These are phyloP conservation scores for Trachelipus rathkii DNA, from an alignment of 1,140 invertebrate species.

Conservation along the genomic window DNA sequence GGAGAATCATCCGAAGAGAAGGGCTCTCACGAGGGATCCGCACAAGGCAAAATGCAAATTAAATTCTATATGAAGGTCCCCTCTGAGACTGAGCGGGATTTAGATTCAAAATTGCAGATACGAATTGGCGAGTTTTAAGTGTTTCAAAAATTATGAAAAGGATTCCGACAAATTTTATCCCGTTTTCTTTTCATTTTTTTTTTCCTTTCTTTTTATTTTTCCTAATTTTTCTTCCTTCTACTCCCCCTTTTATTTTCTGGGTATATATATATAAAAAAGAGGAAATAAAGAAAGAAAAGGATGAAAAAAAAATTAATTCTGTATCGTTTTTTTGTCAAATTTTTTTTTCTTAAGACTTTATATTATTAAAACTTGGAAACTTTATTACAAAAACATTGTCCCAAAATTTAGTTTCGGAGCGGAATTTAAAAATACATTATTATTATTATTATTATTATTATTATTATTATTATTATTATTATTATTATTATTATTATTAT, in stretches of 20 bases:
- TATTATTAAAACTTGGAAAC: background rate
- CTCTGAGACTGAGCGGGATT: background rate
- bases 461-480: too few species aligned
- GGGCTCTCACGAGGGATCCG: background rate
- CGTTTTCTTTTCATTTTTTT: background rate
- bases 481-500: too few species aligned
- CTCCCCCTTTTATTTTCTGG: background rate
- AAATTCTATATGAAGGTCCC: conserved; percentile 7
- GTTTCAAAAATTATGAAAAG: conserved; percentile 1
- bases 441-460: too few species aligned
- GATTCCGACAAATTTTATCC: too few species aligned
- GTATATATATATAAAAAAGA: background rate
- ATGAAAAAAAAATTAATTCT: too few species aligned
- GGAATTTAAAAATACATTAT: too few species aligned
- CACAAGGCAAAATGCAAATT: conserved; percentile 12
- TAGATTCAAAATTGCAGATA: conserved; percentile 11
- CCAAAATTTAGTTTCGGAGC: too few species aligned
- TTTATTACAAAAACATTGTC: too few species aligned
- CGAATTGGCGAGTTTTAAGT: conserved; percentile 1
- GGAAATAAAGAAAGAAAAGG: too few species aligned
- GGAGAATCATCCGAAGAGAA: background rate
- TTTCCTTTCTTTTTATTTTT: background rate
- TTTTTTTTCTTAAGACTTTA: background rate
- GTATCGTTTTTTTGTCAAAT: background rate
- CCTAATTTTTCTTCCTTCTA: background rate